A percentile compares a stretch with the other conserved stretches of the same genome.
Evolutionary conservation across 2,113 vertebrate genomes (phyloP).

Genomic region (Hyaena hyaena): DNA sequence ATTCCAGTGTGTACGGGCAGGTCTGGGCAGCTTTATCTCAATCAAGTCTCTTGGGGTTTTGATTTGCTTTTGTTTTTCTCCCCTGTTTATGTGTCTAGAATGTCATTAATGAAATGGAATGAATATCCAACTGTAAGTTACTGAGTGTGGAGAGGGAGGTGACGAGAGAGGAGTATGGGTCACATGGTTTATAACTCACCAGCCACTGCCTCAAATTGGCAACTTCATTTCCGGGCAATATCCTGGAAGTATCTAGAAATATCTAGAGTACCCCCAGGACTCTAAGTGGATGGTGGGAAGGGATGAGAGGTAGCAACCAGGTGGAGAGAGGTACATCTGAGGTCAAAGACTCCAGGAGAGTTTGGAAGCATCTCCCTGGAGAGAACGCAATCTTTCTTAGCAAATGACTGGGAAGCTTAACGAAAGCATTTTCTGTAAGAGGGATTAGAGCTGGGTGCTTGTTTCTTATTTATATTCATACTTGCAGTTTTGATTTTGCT

Average conservation of each 20-base stretch:
- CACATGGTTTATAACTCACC: background rate
- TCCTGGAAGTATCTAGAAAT: background rate
- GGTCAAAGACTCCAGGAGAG: background rate
- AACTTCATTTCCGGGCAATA: background rate
- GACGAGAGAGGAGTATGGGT: rapidly evolving
- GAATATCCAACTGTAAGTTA: too few species aligned
- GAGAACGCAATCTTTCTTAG: rapidly evolving
- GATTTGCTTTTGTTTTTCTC: background rate
- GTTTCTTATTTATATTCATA: rapidly evolving
- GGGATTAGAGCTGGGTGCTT: background rate
- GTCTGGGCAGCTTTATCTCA: background rate
- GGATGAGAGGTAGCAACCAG: rapidly evolving
- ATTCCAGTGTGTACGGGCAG: background rate
- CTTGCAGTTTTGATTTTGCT: background rate
- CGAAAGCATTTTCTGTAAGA: background rate
- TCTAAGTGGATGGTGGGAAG: background rate
- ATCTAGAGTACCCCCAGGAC: background rate
- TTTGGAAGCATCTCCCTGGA: background rate
- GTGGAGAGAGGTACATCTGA: background rate
- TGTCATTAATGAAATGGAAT: background rate
- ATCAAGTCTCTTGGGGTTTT: background rate
- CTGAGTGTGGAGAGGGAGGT: background rate
- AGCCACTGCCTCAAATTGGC: rapidly evolving
- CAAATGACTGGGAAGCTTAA: background rate
- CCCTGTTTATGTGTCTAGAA: background rate